Evolutionary conservation across 2,888 invertebrate species (phyloP).

Genomic region (Crioceris asparagi): DNA sequence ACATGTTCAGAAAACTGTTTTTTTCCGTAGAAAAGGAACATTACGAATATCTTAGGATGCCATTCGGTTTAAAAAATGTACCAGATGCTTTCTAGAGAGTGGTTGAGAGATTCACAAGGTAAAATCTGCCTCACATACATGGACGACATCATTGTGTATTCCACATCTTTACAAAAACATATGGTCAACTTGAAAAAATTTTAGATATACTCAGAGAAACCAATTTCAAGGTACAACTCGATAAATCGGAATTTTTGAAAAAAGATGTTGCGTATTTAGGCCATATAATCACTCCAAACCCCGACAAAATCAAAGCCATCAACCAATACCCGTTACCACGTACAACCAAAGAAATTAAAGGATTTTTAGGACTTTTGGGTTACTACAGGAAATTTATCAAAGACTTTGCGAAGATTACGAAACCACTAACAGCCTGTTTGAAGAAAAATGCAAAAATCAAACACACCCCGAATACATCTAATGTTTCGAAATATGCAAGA

Average conservation of each 20-base stretch:
- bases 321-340: conserved; percentile 17
- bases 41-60: background rate
- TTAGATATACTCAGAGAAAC: background rate
- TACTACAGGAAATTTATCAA: conserved; percentile 17
- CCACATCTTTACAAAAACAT: background rate
- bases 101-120: background rate
- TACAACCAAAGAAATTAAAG: conserved; percentile 24
- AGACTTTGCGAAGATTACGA: conserved; percentile 16
- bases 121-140: background rate
- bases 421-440: conserved; percentile 15
- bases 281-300: conserved; percentile 29
- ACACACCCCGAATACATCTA: conserved; percentile 2
- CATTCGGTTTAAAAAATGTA: background rate
- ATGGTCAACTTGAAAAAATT: background rate
- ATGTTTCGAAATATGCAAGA: conserved; percentile 6
- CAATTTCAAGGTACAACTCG: conserved; percentile 16
- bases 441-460: conserved; percentile 13
- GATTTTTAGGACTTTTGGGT: conserved; percentile 19
- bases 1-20: background rate
- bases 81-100: background rate
- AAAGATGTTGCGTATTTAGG: conserved; percentile 27
- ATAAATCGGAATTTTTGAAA: conserved; percentile 23
- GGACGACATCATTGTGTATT: background rate
- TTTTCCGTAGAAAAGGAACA: background rate
- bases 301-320: conserved; percentile 24